These are phyloP conservation scores for Trachelus tabidus DNA, from an alignment of 2,888 invertebrate species.

Conservation along the genomic window DNA sequence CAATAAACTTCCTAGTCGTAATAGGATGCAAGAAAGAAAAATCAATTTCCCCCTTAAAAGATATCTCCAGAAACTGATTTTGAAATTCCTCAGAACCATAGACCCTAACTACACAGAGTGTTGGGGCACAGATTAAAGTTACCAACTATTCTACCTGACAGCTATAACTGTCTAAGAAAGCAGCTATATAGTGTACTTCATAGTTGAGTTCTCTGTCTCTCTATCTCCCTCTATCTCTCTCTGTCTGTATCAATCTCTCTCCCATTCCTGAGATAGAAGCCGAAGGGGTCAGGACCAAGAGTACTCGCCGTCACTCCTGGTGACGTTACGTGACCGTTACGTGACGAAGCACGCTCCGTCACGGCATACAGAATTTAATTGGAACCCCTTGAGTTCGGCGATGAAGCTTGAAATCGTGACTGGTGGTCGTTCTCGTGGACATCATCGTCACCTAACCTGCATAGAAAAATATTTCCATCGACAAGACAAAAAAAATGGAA, in stretches of 20 bases:
- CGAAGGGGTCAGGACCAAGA: not conserved
- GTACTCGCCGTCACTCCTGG: not conserved
- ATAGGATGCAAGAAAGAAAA: not conserved
- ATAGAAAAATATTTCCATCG: not conserved
- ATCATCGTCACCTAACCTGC: not conserved
- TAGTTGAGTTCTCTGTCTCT: not conserved
- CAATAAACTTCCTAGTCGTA: not conserved
- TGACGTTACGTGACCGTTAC: not conserved
- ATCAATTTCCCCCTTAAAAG: not conserved
- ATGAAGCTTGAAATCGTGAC: not conserved
- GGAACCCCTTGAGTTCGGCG: not conserved
- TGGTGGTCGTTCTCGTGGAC: not conserved
- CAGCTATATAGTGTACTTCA: not conserved
- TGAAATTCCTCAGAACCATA: not conserved
- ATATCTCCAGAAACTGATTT: not conserved
- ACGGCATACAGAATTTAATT: not conserved
- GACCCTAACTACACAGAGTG: not conserved
- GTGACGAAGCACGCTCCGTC: not conserved
- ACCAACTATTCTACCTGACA: not conserved
- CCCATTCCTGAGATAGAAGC: not conserved
- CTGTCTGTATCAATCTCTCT: not conserved
- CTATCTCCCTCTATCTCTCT: not conserved
- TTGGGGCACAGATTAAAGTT: not conserved
- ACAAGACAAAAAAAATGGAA: conserved; percentile 11
- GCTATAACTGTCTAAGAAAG: not conserved